Evolutionary conservation across 2,888 invertebrate species (phyloP).

Genomic region (Cataglyphis rosenhaueri): DNA sequence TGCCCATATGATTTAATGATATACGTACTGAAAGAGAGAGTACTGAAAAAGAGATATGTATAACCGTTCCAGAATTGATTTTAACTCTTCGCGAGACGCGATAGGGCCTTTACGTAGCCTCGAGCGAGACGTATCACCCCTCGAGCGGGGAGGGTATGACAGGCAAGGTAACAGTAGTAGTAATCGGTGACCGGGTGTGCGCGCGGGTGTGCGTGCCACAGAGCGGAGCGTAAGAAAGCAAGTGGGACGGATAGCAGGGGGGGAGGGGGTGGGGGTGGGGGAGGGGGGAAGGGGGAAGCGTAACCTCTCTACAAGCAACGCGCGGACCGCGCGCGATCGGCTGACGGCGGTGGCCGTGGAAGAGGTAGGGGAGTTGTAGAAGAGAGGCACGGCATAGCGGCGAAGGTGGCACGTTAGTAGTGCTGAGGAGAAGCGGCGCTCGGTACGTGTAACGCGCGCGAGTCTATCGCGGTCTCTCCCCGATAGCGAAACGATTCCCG

Average conservation of each 20-base stretch:
- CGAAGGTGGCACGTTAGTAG: conserved; percentile 61
- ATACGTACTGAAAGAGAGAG: neutral
- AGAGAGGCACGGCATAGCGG: conserved; percentile 60
- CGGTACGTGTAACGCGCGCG: conserved; percentile 46
- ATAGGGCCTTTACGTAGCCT: conserved; percentile 19
- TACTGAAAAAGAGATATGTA: too few relatives aligned
- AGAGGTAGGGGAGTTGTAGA: conserved; percentile 40
- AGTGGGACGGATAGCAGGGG: neutral
- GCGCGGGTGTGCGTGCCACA: conserved; percentile 47
- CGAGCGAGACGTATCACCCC: neutral
- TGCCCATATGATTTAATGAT: neutral
- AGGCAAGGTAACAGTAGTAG: neutral
- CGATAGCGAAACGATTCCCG: conserved; percentile 35
- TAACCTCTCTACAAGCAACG: conserved; percentile 38
- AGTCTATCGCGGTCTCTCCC: conserved; percentile 21
- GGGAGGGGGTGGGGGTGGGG: neutral
- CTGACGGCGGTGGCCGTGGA: conserved; percentile 17
- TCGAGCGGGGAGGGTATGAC: neutral
- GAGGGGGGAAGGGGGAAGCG: neutral
- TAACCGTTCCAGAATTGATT: neutral
- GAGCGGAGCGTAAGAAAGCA: conserved; percentile 33
- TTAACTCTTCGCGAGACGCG: neutral
- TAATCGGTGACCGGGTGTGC: conserved; percentile 14
- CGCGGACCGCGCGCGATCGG: conserved; percentile 24
- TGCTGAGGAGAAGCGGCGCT: conserved; percentile 56